Evolutionary conservation across 2,888 invertebrate species (phyloP).

Genomic region (Liopterus haemorrhoidalis): DNA sequence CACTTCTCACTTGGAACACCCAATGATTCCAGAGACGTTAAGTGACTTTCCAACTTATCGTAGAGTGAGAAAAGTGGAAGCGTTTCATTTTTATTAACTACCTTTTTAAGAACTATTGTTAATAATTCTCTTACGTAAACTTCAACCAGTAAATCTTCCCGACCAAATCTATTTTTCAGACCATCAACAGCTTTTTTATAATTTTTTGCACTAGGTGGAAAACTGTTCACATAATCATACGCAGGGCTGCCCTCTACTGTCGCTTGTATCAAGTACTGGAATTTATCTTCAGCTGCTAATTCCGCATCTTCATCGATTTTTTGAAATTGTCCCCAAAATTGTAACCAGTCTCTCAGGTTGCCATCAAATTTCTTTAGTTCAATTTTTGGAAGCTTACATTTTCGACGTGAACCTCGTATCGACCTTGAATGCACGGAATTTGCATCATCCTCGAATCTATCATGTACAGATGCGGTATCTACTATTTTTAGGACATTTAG

Average conservation of each 20-base stretch:
- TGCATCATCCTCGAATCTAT: too few species aligned
- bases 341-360: constrained; percentile 11
- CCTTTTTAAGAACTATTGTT: not conserved
- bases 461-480: too few species aligned
- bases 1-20: constrained; percentile 11
- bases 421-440: too few species aligned
- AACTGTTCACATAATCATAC: constrained; percentile 7
- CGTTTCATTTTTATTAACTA: not conserved
- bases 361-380: constrained; percentile 15
- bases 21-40: constrained; percentile 8
- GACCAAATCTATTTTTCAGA: constrained; percentile 8
- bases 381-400: constrained; percentile 11
- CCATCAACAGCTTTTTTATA: constrained; percentile 6
- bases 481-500: too few species aligned
- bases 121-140: constrained; percentile 3
- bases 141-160: constrained; percentile 6
- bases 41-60: constrained; percentile 9
- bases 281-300: constrained; percentile 14
- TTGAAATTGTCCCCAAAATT: constrained; percentile 14
- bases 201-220: constrained; percentile 3
- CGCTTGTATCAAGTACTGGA: constrained; percentile 13
- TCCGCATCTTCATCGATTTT: constrained; percentile 16
- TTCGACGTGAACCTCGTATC: too few species aligned
- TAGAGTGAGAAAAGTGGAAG: not conserved
- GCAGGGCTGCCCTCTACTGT: constrained; percentile 1